Evolutionary conservation across 2,888 invertebrate genomes (phyloP).

Genomic region (Hemaris fuciformis): DNA sequence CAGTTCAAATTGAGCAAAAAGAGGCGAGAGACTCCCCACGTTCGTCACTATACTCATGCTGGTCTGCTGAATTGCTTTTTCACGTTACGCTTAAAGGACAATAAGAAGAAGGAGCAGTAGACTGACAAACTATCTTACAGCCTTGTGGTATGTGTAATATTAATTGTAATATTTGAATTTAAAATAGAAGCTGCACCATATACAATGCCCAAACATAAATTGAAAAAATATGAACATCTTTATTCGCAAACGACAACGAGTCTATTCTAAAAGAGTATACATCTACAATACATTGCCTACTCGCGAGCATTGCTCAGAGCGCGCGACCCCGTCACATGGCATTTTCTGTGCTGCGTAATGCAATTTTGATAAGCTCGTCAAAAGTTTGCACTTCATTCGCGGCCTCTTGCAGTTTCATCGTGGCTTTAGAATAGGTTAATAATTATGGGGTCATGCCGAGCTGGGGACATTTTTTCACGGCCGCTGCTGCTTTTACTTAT

Average conservation of each 20-base stretch:
- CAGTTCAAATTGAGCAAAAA: no score
- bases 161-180: no score
- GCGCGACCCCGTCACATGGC: conserved; percentile 51
- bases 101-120: no score
- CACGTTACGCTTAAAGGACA: no score
- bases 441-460: background rate
- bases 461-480: background rate
- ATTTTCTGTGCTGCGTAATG: conserved; percentile 56
- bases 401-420: conserved; percentile 29
- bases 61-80: no score
- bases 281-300: conserved; percentile 27
- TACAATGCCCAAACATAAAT: background rate
- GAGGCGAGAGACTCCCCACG: no score
- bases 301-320: conserved; percentile 28
- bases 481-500: background rate
- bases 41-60: no score
- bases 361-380: conserved; percentile 66
- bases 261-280: conserved; percentile 30
- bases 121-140: no score
- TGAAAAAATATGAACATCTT: no score
- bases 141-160: no score
- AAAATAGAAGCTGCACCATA: no score
- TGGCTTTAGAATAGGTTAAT: conserved; percentile 8
- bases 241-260: background rate
- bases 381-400: conserved; percentile 43